Base-by-base conservation (phyloP, 2,888 invertebrate species). In the Archaeoteleia sp. region DNA sequence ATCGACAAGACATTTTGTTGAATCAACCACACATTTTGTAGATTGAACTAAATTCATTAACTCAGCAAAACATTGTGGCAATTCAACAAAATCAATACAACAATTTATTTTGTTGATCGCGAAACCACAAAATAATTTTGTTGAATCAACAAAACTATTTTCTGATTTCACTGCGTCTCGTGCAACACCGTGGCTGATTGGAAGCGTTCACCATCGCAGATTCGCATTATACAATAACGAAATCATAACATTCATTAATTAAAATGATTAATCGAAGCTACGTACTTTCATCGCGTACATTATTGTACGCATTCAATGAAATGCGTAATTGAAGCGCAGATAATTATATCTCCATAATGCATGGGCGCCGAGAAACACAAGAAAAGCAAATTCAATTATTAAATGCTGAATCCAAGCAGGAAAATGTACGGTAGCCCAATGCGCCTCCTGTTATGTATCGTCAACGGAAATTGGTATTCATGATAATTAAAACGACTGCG, bases 401-500 rank as follows among this genome's bases (percentile, higher is more conserved):
- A 58, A 67, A 62, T 34, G 62, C n/a, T 34, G 48, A 58, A 67
- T 62, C 58, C 34, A 46, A 42, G 62, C 57, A 34, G 62, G 46
- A 45, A 58, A 58, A 58, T 40, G 48, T 30, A 30, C 37, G 35
- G 14, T 12, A 46, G 17, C 12, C 42, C 14, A 29, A 29, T 34
- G 25, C 42, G 29, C 9, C 42, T 40, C 39, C 27, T 17, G 53
- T 51, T 42, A 37, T 62, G 37, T 46, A 58, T 42, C 62, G 58
- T 54, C 39, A 62, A 62, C 62, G 62, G 54, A 67, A 70, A 67
- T 70, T 65, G 79, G 79, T 79, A 79, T 75, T 74, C 72, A 76
- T 75, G 76, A 74, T 79, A 78, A 79, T 80, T 78, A 79, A 79
- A 78, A 78, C 75, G 73, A 74, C 55, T 67, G 58, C 55, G 67